Evolutionary conservation across 1,140 invertebrate species (phyloP).

Genomic region (Lithobius niger): DNA sequence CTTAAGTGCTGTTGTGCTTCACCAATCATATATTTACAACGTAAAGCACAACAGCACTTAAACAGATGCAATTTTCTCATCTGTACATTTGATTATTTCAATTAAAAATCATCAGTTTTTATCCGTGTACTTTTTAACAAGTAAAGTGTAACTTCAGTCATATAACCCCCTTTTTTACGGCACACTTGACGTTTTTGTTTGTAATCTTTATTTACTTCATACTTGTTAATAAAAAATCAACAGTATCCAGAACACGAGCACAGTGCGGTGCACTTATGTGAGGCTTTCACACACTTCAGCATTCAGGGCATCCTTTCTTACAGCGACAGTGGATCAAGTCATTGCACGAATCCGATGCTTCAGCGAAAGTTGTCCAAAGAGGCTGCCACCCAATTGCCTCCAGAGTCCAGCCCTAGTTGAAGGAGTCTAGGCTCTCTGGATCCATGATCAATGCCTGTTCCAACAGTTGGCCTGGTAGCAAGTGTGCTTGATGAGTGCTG

Average conservation of each 20-base stretch:
- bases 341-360: neutral
- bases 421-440: too few species aligned
- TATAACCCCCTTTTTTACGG: too few species aligned
- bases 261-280: neutral
- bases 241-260: neutral
- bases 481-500: neutral
- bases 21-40: too few species aligned
- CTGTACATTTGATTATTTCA: too few species aligned
- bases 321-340: neutral
- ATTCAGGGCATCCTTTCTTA: neutral
- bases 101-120: too few species aligned
- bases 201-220: neutral
- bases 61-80: too few species aligned
- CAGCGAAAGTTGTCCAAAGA: neutral
- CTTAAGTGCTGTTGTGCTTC: too few species aligned
- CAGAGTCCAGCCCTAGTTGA: neutral
- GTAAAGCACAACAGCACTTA: too few species aligned
- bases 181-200: neutral
- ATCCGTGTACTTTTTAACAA: too few species aligned
- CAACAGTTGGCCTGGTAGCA: neutral
- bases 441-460: neutral
- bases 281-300: neutral
- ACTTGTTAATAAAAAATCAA: neutral
- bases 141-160: too few species aligned
- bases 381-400: neutral